Evolutionary conservation across 2,113 vertebrate genomes (phyloP).

Genomic region (Tetrax tetrax): DNA sequence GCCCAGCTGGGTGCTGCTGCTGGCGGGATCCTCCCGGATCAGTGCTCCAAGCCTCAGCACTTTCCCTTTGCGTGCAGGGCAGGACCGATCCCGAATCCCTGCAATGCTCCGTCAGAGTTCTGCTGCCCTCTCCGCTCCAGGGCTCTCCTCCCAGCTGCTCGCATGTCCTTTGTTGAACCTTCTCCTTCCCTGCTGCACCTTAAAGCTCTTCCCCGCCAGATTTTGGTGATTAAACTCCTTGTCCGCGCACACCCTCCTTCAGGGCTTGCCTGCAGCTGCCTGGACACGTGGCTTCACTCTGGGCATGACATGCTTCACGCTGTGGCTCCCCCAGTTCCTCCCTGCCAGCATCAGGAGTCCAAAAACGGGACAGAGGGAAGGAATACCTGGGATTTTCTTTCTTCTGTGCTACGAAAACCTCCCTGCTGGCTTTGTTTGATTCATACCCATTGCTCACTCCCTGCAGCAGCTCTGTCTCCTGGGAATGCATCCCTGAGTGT

Average conservation of each 20-base stretch:
- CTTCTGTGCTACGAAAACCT: background rate
- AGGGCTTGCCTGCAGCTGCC: background rate
- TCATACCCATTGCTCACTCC: background rate
- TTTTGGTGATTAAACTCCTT: background rate
- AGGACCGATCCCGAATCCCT: background rate
- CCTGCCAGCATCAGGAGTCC: background rate
- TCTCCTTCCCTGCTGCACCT: background rate
- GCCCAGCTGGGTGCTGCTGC: background rate
- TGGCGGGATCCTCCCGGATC: background rate
- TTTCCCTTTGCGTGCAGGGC: background rate
- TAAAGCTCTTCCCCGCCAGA: background rate
- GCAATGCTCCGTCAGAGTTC: background rate
- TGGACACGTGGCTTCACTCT: accelerated
- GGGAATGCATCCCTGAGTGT: background rate
- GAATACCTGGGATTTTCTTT: background rate
- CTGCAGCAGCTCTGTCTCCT: background rate
- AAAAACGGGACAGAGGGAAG: background rate
- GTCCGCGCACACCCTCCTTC: accelerated
- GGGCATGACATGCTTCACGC: background rate
- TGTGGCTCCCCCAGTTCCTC: background rate
- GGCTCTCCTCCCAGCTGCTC: background rate
- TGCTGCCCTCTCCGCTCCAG: background rate
- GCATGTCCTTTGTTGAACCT: background rate
- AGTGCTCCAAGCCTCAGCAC: background rate
- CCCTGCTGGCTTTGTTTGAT: background rate